Evolutionary conservation across 2,113 vertebrate genomes (phyloP), one percentile per base, ranked within the genome.

Genomic region (Austrofundulus limnaeus): DNA sequence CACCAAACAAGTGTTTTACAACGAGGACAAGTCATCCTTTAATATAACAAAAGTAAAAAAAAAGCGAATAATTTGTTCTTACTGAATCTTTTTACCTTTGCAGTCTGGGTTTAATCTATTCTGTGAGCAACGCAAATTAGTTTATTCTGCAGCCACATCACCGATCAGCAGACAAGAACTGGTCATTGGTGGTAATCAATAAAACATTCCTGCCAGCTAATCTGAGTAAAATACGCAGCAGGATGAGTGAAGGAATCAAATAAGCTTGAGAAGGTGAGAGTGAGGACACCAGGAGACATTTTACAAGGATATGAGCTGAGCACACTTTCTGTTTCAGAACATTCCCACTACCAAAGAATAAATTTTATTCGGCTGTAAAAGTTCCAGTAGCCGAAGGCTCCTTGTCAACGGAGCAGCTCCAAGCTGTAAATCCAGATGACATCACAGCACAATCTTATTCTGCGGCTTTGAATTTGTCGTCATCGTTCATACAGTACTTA

Each of bases 311-410:
- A 64, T 77, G 61, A 78, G 65, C 72, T 77, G 61, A 78, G 65
- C 72, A 72, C 75, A 51, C 80, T 83, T 85, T 75, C 52, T 66
- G 58, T 50, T 11, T 70, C 47, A 61, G 60, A 82, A 67, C 64
- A 50, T 48, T 73, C 80, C 62, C 54, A 73, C 61, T 55, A 70
- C 66, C 72, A 69, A 46, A 58, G 69, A 74, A 83, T 83, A 75
- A 82, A 86, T 86, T 67, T 81, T 65, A 77, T 83, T 82, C 73
- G 65, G 57, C 70, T 75, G 70, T 82, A 85, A 85, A 81, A 85
- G 65, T 81, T 72, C 61, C 62, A 77, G 72, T 75, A 72, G 82
- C 61, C 58, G 50, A 69, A 82, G 72, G 58, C 24, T 82, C 71
- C 69, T 81, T 74, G 66, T 85, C 83, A 80, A 50, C 64, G 67